Base-by-base conservation (phyloP, 1,140 invertebrate species). In the Tyrophagus putrescentiae region DNA sequence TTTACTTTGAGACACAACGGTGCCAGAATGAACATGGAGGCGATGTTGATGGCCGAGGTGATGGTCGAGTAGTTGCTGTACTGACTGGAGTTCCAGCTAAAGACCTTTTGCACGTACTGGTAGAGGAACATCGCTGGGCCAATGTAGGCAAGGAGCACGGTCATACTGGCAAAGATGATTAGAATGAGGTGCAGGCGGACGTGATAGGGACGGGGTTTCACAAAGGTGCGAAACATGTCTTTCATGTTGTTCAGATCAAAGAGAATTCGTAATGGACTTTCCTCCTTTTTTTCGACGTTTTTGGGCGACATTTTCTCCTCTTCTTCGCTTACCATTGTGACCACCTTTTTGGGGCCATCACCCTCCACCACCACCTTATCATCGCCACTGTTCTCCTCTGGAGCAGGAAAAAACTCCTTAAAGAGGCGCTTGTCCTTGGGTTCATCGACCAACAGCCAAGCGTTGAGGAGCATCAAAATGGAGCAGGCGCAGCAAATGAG, bases 21-120 rank as follows among this genome's bases (percentile, higher is more conserved):
- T 7, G 45, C 45, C 18, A 48, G 31, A 9, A 21, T 21, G 6
- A 48, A 7, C 9, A 29, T 48, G 23, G 45, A 7, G 21, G 31
- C 9, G 21, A 48, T 48, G 45, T 48, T 48, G 9, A 48, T 48
- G 23, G 31, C 21, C 7, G 7, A 7, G 7, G 45, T 18, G 31
- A 18, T 29, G 13, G 45, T 48, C 45, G 31, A 21, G 31, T 48
- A 48, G 18, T 50, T 62, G 28, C 61, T 63, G 45, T 62, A 62
- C 16, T 13, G 23, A 41, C 16, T n/a, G 11, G 57, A 25, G 44
- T 60, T 39, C 61, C 61, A 62, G 18, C 36, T 11, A 31, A 41
- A 62, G 21, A 62, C 54, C 31, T 50, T 48, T 53, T 62, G 56
- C 1, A 36, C 32, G 36, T 57, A 62, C 29, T 45, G 61, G 41